Base-by-base conservation (phyloP, 1,140 invertebrate genomes). In the Tetraneura akinire region DNA sequence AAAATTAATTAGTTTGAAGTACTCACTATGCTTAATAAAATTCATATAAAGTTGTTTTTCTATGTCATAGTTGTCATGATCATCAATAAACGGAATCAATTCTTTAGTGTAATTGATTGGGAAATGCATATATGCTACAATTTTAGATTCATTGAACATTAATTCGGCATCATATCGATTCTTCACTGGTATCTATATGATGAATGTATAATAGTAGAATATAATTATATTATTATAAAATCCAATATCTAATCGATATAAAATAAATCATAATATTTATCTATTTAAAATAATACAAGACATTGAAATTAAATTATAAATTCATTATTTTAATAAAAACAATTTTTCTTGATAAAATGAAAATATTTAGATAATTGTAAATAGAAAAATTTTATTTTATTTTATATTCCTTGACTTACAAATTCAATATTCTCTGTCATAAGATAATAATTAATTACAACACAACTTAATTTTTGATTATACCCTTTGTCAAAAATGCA, bases 51-150 rank as follows among this genome's bases (percentile, higher is more conserved):
- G 1, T 16, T 18, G 6, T 9, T 47, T 18, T 55, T 73, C 1
- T 2, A 21, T 13, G 18, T 37, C 29, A 21, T 71, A 71, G 1
- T 71, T 49, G 1, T 26, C 3, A 3, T 6, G 21, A 51, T 23
- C 16, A 11, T 18, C 47, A n/a, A 53, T 4, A 53, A 37, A 73
- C 4, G 0, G 37, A 3, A 5, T 47, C 13, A 73, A n/a, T 0
- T 13, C 47, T 73, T 73, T 10, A 0, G 70, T 73, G n/a, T 32
- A 73, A 16, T 21, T 73, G 5, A 32, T n/a, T 11, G 47, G 70
- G 29, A 73, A 73, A 21, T 73, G n/a, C 9, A 73, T 29, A 73
- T 53, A 73, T 4, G 70, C 70, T n/a, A 73, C 9, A 51, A 11
- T 11, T 0, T 26, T 10, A 0, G 8, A 2, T 4, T 73, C 18